phyloP scores from a whole-genome alignment of 2,888 invertebrate genomes.

The Eretmocerus hayati region DNA sequence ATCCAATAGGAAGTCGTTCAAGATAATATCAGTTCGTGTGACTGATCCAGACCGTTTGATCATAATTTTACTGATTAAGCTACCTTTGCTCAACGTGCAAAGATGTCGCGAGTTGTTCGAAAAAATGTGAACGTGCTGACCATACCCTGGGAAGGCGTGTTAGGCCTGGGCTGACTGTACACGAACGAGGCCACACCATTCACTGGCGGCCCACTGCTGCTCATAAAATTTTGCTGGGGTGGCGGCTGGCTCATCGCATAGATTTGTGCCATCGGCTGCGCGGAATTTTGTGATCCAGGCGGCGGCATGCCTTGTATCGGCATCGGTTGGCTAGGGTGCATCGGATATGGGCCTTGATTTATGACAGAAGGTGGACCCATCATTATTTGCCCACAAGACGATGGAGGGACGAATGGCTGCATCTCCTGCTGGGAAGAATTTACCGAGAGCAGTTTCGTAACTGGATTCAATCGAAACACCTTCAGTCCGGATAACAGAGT shows the following conservation, averaged over 20 bases:
- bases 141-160: slow-evolving; percentile 39
- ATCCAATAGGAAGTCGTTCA: too few relatives aligned
- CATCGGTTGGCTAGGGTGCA: slow-evolving; percentile 42
- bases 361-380: slow-evolving; percentile 45
- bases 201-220: slow-evolving; percentile 35
- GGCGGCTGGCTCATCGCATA: slow-evolving; percentile 45
- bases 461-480: too few relatives aligned
- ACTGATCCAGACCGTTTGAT: too few relatives aligned
- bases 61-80: too few relatives aligned
- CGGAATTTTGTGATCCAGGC: slow-evolving; percentile 39
- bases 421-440: slow-evolving; percentile 33
- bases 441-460: not conserved
- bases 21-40: too few relatives aligned
- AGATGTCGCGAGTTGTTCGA: too few relatives aligned
- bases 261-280: slow-evolving; percentile 44
- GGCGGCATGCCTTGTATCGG: slow-evolving; percentile 41
- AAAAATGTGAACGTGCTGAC: too few relatives aligned
- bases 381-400: slow-evolving; percentile 41
- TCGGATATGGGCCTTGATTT: slow-evolving; percentile 44
- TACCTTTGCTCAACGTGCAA: too few relatives aligned
- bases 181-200: slow-evolving; percentile 42
- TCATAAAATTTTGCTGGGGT: slow-evolving; percentile 37
- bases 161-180: slow-evolving; percentile 41
- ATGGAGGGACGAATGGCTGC: slow-evolving; percentile 41
- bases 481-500: too few relatives aligned